Evolutionary conservation across 2,113 vertebrate species (phyloP).

Genomic region (Muntiacus muntjak): DNA sequence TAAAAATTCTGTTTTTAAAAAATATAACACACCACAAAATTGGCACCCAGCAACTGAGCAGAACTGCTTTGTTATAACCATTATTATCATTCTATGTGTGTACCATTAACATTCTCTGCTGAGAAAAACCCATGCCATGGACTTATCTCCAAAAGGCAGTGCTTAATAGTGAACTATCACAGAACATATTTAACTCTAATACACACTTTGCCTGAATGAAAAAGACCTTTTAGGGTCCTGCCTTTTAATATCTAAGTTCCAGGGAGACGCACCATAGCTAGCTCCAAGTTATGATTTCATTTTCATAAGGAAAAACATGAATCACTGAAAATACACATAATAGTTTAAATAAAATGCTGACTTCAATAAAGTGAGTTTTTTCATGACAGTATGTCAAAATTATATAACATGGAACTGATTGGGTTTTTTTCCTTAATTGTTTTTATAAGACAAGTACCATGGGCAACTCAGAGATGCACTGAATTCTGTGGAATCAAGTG

Average conservation of each 20-base stretch:
- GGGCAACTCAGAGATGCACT: background rate
- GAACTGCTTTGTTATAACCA: background rate
- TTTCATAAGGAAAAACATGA: background rate
- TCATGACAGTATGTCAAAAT: background rate
- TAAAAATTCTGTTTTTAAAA: background rate
- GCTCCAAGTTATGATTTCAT: background rate
- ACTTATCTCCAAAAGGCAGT: background rate
- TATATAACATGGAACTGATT: background rate
- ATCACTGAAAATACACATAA: background rate
- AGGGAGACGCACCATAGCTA: background rate
- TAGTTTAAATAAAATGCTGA: background rate
- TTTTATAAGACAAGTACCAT: background rate
- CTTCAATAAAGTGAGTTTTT: background rate
- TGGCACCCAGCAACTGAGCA: background rate
- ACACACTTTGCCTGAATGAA: background rate
- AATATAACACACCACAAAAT: background rate
- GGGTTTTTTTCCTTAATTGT: background rate
- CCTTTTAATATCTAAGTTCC: background rate
- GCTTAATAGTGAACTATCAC: background rate
- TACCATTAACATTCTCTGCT: background rate
- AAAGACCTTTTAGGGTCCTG: background rate
- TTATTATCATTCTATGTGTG: background rate
- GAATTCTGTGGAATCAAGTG: background rate
- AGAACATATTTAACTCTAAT: background rate
- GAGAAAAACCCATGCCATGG: background rate